Conservation (phyloP, 2,113 vertebrate species). For the Podarcis cretensis region DNA sequence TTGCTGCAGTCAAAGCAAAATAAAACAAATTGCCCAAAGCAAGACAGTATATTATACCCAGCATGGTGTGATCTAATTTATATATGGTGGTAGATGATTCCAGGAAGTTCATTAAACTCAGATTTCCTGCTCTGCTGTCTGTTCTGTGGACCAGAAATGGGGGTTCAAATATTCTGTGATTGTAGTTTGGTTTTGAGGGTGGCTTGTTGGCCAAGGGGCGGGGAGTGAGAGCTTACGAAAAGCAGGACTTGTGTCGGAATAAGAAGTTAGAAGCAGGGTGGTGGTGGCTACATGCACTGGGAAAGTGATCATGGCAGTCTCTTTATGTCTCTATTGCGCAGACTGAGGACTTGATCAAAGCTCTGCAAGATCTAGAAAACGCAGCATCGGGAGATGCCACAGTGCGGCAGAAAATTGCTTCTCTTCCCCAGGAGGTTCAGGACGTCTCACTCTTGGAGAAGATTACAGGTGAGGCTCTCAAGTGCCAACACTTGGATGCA, state of each 20-base stretch:
- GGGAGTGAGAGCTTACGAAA: background rate
- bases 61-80: background rate
- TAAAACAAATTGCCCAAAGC: background rate
- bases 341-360: slow-evolving; percentile 97
- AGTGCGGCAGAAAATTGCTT: slow-evolving; percentile 97
- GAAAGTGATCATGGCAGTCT: background rate
- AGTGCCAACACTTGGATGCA: background rate
- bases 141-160: background rate
- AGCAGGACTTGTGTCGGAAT: too few species aligned
- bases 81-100: background rate
- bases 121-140: background rate
- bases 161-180: background rate
- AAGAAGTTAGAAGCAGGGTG: background rate
- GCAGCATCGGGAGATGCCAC: slow-evolving; percentile 96
- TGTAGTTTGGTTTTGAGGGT: background rate
- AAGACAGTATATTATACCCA: background rate
- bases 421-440: slow-evolving; percentile 97
- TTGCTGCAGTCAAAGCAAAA: background rate
- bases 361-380: slow-evolving; percentile 95
- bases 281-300: accelerated
- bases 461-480: slow-evolving; percentile 85
- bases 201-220: background rate
- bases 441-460: slow-evolving; percentile 97
- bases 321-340: slow-evolving; percentile 60
- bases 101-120: background rate